Evolutionary conservation across 1,140 invertebrate species (phyloP), one percentile per base, ranked within the genome.

Genomic region (Samia ricini): DNA sequence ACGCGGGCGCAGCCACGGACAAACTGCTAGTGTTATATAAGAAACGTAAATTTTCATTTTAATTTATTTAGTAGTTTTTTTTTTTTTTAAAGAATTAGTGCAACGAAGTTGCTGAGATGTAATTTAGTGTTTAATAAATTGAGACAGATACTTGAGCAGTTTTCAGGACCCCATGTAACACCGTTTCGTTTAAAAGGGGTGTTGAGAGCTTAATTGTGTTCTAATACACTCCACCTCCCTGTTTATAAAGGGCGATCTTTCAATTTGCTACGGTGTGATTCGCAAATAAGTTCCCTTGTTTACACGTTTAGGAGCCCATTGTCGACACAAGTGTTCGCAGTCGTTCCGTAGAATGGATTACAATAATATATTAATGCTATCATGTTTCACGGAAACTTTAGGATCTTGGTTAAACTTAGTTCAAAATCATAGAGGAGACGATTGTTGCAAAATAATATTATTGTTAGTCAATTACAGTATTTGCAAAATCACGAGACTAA

Each of bases 231-330:
- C 69, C 79, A 69, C 76, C 77, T 75, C 74, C 64, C 69, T 66
- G 61, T 74, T 83, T 73, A 70, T 64, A 66, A 65, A 74, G 76
- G 77, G 73, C 58, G 72, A 77, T 74, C 69, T 79, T 76, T 81
- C 74, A 88, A 85, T 88, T 85, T 85, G 83, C 83, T 79, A 66
- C 68, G 76, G 80, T 71, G 81, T 78, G 81, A 87, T 83, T 84
- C 77, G 78, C 77, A 76, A 82, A 80, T 72, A 72, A 68, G 56
- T 56, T 71, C 77, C 77, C 77, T 74, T 81, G 76, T 83, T 83
- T 83, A 80, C 73, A 74, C 66, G 67, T 66, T 68, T 61, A 74
- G 64, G 42, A 63, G 59, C 24, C 10, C 33, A 66, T 26, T 66
- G 61, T 66, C 57, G 57, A 50, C 66, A 69, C 71, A 72, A 69